Conservation (phyloP, 2,113 vertebrate species). For the Eurypyga helias region DNA sequence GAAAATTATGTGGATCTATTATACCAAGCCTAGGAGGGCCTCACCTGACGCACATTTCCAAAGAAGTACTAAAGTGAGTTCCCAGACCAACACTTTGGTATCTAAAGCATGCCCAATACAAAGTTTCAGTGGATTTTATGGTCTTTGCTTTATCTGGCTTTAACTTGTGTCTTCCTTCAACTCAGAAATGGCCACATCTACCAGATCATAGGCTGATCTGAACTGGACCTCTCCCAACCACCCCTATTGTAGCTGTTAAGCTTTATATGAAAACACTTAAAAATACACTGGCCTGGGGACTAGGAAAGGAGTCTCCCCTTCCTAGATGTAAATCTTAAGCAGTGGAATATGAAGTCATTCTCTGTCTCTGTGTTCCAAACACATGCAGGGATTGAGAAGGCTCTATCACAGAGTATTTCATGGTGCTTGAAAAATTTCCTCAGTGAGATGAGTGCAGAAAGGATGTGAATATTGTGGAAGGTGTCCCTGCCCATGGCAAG, state of each 20-base stretch:
- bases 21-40: background rate
- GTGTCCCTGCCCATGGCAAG: no score
- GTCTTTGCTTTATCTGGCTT: background rate
- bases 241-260: background rate
- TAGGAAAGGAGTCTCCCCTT: background rate
- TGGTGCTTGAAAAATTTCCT: background rate
- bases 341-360: background rate
- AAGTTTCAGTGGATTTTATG: background rate
- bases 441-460: background rate
- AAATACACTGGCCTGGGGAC: background rate
- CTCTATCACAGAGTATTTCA: background rate
- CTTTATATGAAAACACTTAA: background rate
- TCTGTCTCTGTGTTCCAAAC: background rate
- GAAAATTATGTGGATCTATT: background rate
- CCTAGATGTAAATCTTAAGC: background rate
- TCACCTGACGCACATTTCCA: background rate
- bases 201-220: background rate
- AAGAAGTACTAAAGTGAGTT: background rate
- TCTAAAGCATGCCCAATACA: background rate
- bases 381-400: background rate
- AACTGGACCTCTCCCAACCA: background rate
- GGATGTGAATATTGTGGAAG: background rate
- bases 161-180: background rate
- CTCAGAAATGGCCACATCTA: background rate
- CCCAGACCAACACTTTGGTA: background rate